Base-by-base conservation (phyloP, 2,113 vertebrate species). In the Apeltes quadracus region DNA sequence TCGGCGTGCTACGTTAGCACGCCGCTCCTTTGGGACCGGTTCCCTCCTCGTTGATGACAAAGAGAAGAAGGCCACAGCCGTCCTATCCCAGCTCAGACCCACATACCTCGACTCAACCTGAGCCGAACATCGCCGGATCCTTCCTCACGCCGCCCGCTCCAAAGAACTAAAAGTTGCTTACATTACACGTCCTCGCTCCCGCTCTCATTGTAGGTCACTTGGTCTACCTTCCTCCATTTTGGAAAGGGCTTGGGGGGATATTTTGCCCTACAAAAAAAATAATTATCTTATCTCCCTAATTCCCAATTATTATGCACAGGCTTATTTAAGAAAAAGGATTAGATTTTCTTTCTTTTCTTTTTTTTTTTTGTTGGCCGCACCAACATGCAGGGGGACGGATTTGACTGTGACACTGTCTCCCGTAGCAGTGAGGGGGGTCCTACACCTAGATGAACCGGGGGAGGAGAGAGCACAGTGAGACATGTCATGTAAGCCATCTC, bases 231-330 rank as follows among this genome's bases (percentile, higher is more conserved):
- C 78, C 84, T 89, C 89, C 90, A 90, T 92, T 94, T 93, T 90
- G 84, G 88, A 88, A 87, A 90, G 73, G 67, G 93, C 94, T 94
- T 93, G 78, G 75, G 88, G 93, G 93, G 86, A 93, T 93, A 89
- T 91, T 92, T 92, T 89, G 93, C 87, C 93, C 93, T 91, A 94
- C 92, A 93, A 94, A 94, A 94, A 88, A 92, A 92, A 94, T 92
- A 94, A 94, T 93, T 91, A 93, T 93, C 91, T 87, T 80, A 89
- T 92, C 88, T 92, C 88, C 88, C 91, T 91, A 91, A 93, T 92
- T 93, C 89, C 91, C 92, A 93, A 91, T 94, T 93, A 93, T 93
- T 93, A 93, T 93, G 91, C 91, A 92, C 84, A 91, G 85, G 87
- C 87, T 92, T 91, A 90, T 90, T 94, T 92, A 92, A 92, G 85